A percentile compares a stretch with the other conserved stretches of the same genome.
Conservation (phyloP, 2,113 vertebrate genomes). For the Actinemys pallida region DNA sequence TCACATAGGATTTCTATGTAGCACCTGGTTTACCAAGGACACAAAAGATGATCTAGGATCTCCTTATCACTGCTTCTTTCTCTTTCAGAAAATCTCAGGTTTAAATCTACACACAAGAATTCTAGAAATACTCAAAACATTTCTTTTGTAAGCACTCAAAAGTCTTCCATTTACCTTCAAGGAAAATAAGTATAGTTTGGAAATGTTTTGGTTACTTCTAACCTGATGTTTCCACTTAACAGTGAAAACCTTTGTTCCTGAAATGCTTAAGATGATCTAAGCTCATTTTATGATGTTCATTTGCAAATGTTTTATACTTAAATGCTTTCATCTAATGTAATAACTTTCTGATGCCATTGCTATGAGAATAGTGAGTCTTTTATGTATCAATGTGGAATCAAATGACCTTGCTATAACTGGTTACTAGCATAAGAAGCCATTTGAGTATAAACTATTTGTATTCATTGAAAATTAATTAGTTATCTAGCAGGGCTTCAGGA, state of each 20-base stretch:
- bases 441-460: conserved; percentile 31
- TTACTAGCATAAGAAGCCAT: conserved; percentile 59
- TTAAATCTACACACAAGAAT: not conserved
- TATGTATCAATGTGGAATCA: conserved; percentile 6
- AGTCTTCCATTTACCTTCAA: not conserved
- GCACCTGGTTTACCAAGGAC: not conserved
- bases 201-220: no score
- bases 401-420: not conserved
- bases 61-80: no score
- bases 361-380: not conserved
- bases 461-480: conserved; percentile 17
- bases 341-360: not conserved
- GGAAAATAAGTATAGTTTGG: not conserved
- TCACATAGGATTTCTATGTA: not conserved
- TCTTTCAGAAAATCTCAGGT: no score
- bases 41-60: not conserved
- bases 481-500: conserved; percentile 46
- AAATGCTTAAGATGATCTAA: not conserved
- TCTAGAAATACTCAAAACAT: not conserved
- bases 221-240: no score
- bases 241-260: not conserved
- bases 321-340: not conserved
- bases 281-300: not conserved
- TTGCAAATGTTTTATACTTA: not conserved
- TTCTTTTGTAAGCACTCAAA: not conserved